phyloP scores from a whole-genome alignment of 64 coral and sea anemone species.

The Montipora capricornis region DNA sequence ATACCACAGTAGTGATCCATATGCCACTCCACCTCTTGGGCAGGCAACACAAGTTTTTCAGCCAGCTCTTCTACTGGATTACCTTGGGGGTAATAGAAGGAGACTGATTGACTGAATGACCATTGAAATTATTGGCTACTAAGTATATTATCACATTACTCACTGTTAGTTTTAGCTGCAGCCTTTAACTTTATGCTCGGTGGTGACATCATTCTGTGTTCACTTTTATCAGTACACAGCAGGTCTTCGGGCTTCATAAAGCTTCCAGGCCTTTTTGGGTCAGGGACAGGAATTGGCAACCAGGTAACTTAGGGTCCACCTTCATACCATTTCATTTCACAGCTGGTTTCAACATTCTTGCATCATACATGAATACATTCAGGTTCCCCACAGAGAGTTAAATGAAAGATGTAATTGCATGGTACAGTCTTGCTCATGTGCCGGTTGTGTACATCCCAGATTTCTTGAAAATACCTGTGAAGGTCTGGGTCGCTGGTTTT shows the following conservation, averaged over 20 bases:
- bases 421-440: conserved; percentile 5
- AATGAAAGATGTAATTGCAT: not conserved
- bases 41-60: conserved; percentile 23
- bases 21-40: conserved; percentile 4
- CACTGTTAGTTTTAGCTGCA: conserved; percentile 39
- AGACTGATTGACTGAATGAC: not conserved
- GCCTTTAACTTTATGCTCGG: conserved; percentile 18
- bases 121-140: conserved; percentile 6
- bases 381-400: conserved; percentile 7
- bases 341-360: conserved; percentile 38
- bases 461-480: not conserved
- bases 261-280: conserved; percentile 8
- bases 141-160: not conserved
- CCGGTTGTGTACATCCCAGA: not conserved
- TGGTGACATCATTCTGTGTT: conserved; percentile 4
- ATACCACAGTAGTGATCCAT: not conserved
- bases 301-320: conserved; percentile 40
- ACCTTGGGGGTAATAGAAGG: not conserved
- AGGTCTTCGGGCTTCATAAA: conserved; percentile 18
- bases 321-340: conserved; percentile 29
- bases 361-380: conserved; percentile 28
- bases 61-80: conserved; percentile 16
- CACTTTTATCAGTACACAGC: not conserved
- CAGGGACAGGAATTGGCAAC: conserved; percentile 38
- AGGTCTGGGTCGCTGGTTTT: not conserved